phyloP scores from a whole-genome alignment of 1,140 invertebrate species.

The Araneus ventricosus region DNA sequence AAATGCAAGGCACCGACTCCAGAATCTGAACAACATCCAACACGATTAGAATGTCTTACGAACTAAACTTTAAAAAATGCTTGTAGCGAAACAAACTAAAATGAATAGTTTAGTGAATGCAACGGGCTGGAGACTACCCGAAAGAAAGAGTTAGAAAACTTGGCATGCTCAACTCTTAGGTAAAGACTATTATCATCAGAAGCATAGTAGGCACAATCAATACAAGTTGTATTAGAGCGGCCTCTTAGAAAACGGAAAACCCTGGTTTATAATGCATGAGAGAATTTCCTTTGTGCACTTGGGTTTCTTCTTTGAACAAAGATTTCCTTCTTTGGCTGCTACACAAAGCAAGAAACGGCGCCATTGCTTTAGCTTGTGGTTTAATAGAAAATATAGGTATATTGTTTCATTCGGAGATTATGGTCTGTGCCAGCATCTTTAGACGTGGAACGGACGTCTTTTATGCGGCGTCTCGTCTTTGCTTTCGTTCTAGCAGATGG shows the following conservation, averaged over 20 bases:
- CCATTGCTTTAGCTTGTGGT: constrained; percentile 39
- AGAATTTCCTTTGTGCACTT: constrained; percentile 25
- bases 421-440: not conserved
- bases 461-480: not conserved
- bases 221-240: constrained; percentile 23
- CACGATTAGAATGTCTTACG: not conserved
- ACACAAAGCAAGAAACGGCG: constrained; percentile 29
- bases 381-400: constrained; percentile 9
- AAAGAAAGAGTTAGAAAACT: constrained; percentile 25
- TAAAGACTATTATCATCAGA: constrained; percentile 55
- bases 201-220: constrained; percentile 30
- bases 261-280: constrained; percentile 50
- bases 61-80: not conserved
- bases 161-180: constrained; percentile 2
- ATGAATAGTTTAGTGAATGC: not conserved
- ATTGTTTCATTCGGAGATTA: not conserved
- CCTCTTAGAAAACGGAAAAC: constrained; percentile 21
- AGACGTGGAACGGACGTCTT: not conserved
- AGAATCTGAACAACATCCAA: not conserved
- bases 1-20: too few species aligned
- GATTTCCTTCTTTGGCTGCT: not conserved
- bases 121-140: not conserved
- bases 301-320: constrained; percentile 26
- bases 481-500: not conserved
- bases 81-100: constrained; percentile 3